Percentiles rank a stretch among this genome's conserved stretches.
phyloP scores from a whole-genome alignment of 2,888 invertebrate species.

The Mimas tiliae region DNA sequence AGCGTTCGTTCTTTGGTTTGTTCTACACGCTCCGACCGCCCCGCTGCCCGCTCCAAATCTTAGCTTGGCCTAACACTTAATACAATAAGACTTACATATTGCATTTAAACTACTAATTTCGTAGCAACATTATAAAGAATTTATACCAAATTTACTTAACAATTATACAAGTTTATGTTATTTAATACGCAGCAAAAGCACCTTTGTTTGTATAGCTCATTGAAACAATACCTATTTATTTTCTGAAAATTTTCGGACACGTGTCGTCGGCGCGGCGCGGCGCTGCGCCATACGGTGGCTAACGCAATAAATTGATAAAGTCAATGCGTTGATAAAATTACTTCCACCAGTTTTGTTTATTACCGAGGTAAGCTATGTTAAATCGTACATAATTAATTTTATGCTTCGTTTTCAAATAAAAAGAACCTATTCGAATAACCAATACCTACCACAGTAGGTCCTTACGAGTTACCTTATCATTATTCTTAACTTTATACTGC shows the following conservation, averaged over 20 bases:
- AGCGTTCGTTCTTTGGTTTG: too few relatives aligned
- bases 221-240: conserved; percentile 52
- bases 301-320: conserved; percentile 47
- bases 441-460: too few relatives aligned
- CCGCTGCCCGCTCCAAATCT: too few relatives aligned
- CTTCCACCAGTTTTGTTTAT: conserved; percentile 37
- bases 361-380: conserved; percentile 30
- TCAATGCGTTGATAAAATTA: conserved; percentile 52
- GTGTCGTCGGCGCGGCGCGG: too few relatives aligned
- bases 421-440: neutral
- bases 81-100: too few relatives aligned
- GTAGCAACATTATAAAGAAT: too few relatives aligned
- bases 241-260: conserved; percentile 44
- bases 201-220: conserved; percentile 44
- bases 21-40: too few relatives aligned
- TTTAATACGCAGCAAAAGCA: conserved; percentile 44
- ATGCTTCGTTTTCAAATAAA: conserved; percentile 26
- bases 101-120: too few relatives aligned
- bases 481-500: too few relatives aligned
- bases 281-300: conserved; percentile 27
- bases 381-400: conserved; percentile 36
- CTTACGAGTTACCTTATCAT: too few relatives aligned
- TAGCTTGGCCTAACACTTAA: too few relatives aligned
- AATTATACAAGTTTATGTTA: conserved; percentile 48
- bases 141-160: too few relatives aligned